These are phyloP conservation scores for Festucalex cinctus DNA, from an alignment of 2,113 vertebrate genomes.

Conservation along the genomic window DNA sequence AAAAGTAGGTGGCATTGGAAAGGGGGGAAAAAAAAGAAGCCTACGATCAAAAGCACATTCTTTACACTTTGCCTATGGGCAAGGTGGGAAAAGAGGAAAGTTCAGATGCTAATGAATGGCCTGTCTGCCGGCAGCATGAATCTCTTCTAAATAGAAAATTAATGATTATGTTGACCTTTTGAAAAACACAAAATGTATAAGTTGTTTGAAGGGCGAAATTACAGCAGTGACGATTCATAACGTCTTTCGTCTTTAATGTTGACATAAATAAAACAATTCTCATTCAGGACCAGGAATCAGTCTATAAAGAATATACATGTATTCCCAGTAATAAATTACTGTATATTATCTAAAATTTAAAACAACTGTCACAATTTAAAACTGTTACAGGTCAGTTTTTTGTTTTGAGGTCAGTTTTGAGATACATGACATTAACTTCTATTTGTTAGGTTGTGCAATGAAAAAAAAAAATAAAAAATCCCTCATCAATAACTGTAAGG, in stretches of 20 bases:
- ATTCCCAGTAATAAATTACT: neutral
- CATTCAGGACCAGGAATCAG: neutral
- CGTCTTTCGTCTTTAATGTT: neutral
- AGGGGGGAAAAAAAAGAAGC: no score
- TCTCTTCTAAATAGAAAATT: neutral
- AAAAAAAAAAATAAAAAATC: neutral
- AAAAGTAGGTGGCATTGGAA: neutral
- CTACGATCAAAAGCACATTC: no score
- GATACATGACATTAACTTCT: neutral
- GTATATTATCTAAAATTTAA: neutral
- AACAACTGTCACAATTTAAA: neutral
- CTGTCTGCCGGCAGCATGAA: neutral
- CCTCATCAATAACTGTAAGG: neutral
- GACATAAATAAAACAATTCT: neutral
- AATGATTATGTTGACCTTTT: neutral
- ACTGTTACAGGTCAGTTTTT: neutral
- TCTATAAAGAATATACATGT: neutral
- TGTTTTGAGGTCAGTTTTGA: neutral
- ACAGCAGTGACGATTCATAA: neutral
- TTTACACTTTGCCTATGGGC: no score
- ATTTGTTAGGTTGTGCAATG: neutral
- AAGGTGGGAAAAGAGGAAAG: no score
- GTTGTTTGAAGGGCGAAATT: neutral
- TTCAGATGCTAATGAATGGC: neutral
- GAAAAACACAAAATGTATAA: neutral